phyloP scores from a whole-genome alignment of 2,113 vertebrate genomes.

The Alligator mississippiensis region DNA sequence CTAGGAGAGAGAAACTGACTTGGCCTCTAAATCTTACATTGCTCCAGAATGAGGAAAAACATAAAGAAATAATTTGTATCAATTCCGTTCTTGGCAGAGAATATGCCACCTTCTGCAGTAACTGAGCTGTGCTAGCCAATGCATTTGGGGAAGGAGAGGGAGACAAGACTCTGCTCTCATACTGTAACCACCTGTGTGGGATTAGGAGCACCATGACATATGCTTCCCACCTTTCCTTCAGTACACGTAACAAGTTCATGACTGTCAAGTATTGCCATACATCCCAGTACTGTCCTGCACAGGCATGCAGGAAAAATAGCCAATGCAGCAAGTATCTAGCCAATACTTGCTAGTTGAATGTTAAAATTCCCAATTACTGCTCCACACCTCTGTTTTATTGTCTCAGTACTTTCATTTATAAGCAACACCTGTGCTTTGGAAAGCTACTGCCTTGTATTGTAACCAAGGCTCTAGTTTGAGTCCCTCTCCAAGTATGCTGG shows the following conservation, averaged over 20 bases:
- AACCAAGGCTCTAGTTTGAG: background rate
- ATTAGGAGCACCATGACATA: too few species aligned
- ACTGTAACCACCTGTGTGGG: background rate
- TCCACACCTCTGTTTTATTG: background rate
- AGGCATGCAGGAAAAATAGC: background rate
- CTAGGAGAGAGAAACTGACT: too few species aligned
- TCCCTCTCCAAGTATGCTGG: background rate
- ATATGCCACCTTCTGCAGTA: too few species aligned
- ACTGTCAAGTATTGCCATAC: background rate
- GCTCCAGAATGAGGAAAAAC: too few species aligned
- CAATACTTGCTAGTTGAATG: background rate
- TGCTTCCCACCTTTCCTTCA: background rate
- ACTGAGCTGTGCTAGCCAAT: background rate
- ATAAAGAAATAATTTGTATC: background rate
- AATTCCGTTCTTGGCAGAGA: background rate
- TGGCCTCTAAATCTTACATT: too few species aligned
- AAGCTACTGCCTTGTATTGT: background rate
- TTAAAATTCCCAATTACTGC: background rate
- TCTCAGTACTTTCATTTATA: background rate
- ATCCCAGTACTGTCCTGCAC: too few species aligned
- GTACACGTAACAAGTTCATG: background rate
- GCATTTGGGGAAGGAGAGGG: background rate
- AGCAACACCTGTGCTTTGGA: background rate
- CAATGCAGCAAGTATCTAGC: background rate
- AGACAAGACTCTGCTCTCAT: background rate